Conservation (phyloP, 2,797 vertebrate genomes). For the Acrossocheilus fasciatus region DNA sequence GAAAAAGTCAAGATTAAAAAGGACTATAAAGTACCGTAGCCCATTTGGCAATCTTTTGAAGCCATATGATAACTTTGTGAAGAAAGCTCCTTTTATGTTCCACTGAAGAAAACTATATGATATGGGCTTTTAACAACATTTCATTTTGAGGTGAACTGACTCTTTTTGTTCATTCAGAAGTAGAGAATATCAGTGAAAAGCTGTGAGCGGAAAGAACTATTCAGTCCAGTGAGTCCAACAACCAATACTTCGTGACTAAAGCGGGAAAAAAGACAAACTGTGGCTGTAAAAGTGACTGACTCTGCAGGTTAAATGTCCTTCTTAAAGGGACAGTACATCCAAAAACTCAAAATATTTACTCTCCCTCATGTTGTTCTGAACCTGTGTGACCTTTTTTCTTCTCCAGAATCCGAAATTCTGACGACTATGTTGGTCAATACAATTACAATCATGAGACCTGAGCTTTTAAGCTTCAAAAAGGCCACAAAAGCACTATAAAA, state of each 20-base stretch:
- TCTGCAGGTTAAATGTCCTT: slow-evolving; percentile 30
- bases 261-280: background rate
- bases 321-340: background rate
- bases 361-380: background rate
- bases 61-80: background rate
- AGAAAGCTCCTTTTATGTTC: background rate
- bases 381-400: background rate
- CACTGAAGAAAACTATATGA: background rate
- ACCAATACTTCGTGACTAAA: background rate
- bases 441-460: background rate
- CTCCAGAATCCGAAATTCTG: background rate
- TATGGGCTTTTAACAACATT: background rate
- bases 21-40: background rate
- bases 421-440: background rate
- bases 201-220: background rate
- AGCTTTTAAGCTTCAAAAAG: background rate
- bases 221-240: slow-evolving; percentile 1
- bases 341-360: background rate
- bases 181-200: background rate
- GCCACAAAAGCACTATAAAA: background rate
- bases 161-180: background rate
- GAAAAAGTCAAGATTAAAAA: background rate
- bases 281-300: background rate
- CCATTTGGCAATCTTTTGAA: background rate
- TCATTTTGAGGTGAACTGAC: background rate